Base-by-base conservation (phyloP, 2,888 invertebrate genomes). In the Onthophagus sagittarius region DNA sequence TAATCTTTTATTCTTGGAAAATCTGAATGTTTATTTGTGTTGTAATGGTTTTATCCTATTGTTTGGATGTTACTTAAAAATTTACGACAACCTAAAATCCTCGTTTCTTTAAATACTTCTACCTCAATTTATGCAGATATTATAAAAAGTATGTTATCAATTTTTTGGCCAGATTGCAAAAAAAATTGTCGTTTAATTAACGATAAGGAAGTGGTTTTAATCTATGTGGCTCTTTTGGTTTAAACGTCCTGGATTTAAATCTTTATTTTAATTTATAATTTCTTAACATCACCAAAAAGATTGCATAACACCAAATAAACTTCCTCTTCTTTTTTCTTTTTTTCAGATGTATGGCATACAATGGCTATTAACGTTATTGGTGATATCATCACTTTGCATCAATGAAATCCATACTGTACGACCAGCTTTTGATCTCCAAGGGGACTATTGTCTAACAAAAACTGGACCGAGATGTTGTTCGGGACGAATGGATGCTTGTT, bases 401-500 rank as follows among this genome's bases (percentile, higher is more conserved):
- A 69, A 73, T 2, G 88, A 88, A 70, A 72, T 75, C 2, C 88
- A 88, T 0, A 86, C 86, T 0, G 90, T 91, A 0, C 89, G 89
- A 0, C 92, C 89, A 82, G 91, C 91, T 80, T 88, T 81, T n/a
- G 75, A 77, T 5, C 78, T 84, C 70, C 83, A 82, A 0, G 82
- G 84, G 15, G 69, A 71, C 11, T 75, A 71, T 14, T 75, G 75
- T 33, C 65, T 71, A 9, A 32, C 71, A 4, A 9, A 6, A 23
- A 13, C 14, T 9, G 70, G 63, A n/a, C 70, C 72, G 11, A 84
- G 86, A 15, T 97, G 97, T 84, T 98, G 98, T 82, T 81, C 81
- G 0, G 89, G 91, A 69, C 87, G 98, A 67, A 87, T 90, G 77
- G 98, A 98, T 84, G 88, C 89, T 14, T 98, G 98, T 83, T 90